Evolutionary conservation across 2,888 invertebrate species (phyloP), one percentile per base, ranked within the genome.

Genomic region (Chorisops tibialis): DNA sequence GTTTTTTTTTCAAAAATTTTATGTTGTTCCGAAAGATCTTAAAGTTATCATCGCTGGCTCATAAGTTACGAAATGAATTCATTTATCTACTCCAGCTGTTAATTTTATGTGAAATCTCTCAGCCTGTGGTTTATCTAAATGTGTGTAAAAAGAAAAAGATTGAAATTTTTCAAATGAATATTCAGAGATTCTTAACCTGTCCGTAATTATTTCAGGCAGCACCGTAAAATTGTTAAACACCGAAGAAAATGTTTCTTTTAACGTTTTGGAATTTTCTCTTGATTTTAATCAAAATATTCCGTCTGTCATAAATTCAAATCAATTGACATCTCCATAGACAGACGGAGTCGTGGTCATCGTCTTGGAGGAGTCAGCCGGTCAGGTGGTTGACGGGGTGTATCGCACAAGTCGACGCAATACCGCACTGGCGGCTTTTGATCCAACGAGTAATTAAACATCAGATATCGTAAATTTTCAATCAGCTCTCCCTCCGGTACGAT

Each of bases 171-270:
- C 9, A 41, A 30, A 56, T 56, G 56, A 56, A 56, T 56, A 56
- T 56, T 56, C 56, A 43, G 30, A 56, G 30, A 45, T 30, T 43
- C 12, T n/a, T 12, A 38, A 37, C n/a, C 38, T 19, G 22, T 16
- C 43, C 30, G n/a, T 30, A 9, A 43, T 39, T 56, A 22, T 56
- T 18, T 30, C 16, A 43, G 56, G 56, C 56, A 45, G 56, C 45
- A 56, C 56, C 56, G 56, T 56, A 56, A 56, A 56, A 56, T 56
- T 56, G 56, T 56, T 56, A 45, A 43, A 56, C 56, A 56, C 45
- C 45, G 45, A 56, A 56, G 35, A 43, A 45, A 56, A 56, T 56
- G 56, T 12, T 56, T 56, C 45, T 56, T 24, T 56, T 43, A n/a
- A 56, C 45, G 24, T 21, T 30, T n/a, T 35, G 56, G 56, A 45